These are phyloP conservation scores for Penaeus chinensis DNA, from an alignment of 1,140 invertebrate genomes.

Conservation along the genomic window DNA sequence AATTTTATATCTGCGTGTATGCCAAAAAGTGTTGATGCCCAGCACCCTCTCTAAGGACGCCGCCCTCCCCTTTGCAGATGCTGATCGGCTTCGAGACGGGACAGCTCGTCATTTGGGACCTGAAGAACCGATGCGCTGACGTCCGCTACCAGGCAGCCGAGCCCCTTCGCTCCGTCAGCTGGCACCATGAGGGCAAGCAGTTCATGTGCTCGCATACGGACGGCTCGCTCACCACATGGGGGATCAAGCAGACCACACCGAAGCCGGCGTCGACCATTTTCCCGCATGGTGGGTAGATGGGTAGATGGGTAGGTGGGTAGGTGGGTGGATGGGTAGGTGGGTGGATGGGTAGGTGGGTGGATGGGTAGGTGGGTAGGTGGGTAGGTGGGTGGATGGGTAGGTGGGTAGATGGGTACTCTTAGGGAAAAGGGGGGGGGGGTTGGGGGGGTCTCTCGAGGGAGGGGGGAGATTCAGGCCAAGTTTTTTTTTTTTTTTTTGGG, in stretches of 20 bases:
- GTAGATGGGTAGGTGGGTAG: background rate
- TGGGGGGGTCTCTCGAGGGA: too few species aligned
- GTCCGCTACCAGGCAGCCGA: slow-evolving; percentile 83
- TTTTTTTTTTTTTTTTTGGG: too few species aligned
- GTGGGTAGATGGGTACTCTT: background rate
- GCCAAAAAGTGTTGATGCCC: too few species aligned
- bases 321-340: background rate
- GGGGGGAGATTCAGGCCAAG: too few species aligned
- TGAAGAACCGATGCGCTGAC: slow-evolving; percentile 84
- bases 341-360: too few species aligned
- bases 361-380: too few species aligned
- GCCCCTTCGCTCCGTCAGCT: slow-evolving; percentile 86
- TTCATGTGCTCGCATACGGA: slow-evolving; percentile 97
- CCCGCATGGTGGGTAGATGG: slow-evolving; percentile 86
- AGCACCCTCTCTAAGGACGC: too few species aligned
- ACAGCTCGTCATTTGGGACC: slow-evolving; percentile 92
- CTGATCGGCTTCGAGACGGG: slow-evolving; percentile 97
- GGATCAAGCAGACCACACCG: slow-evolving; percentile 75
- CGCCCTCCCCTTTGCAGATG: slow-evolving; percentile 74
- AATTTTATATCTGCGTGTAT: too few species aligned
- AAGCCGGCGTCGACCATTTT: slow-evolving; percentile 85
- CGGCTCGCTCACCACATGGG: slow-evolving; percentile 95
- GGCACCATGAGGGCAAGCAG: slow-evolving; percentile 98
- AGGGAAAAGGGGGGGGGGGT: too few species aligned
- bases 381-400: slow-evolving; percentile 74